Evolutionary conservation across 2,888 invertebrate genomes (phyloP), one percentile per base, ranked within the genome.

Genomic region (Oeneis ivallda): DNA sequence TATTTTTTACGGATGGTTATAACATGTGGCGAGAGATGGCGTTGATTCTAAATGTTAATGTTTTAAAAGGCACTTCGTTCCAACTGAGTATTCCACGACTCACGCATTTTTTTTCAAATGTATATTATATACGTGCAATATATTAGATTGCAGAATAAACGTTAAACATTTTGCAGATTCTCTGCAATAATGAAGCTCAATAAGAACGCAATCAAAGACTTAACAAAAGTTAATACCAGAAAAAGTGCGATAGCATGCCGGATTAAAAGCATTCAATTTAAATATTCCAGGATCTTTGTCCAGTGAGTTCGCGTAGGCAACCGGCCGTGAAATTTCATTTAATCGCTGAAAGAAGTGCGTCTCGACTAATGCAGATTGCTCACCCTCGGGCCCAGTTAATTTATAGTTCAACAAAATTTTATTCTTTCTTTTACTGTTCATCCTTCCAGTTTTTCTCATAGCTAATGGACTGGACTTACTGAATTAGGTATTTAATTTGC

Each of bases 241-340:
- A 71, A 71, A 69, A 68, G 65, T 62, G 47, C 67, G 67, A 72
- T 72, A 69, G 68, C 71, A 67, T 67, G 49, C 62, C 76, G 83
- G 85, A 86, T 87, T 88, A 86, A 86, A 87, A 83, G 71, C 74
- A 73, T 88, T 87, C 85, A 85, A 87, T 88, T 89, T 85, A 86
- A 89, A 89, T 87, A 85, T 84, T 80, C 87, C 80, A 80, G 79
- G 82, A 83, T 85, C 87, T 89, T 89, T 87, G 89, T 89, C 89
- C 89, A 81, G 85, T 76, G 82, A 81, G 84, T 80, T 86, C 80
- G 84, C 80, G 84, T 77, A 84, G 84, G 88, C 86, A 86, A 79
- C 86, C 83, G 83, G 80, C 86, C 87, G 84, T 89, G 87, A 89
- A 89, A 89, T 89, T 89, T 89, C 87, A 89, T 89, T 89, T 89